phyloP scores from a whole-genome alignment of 2,113 vertebrate species.

The Maylandia zebra region DNA sequence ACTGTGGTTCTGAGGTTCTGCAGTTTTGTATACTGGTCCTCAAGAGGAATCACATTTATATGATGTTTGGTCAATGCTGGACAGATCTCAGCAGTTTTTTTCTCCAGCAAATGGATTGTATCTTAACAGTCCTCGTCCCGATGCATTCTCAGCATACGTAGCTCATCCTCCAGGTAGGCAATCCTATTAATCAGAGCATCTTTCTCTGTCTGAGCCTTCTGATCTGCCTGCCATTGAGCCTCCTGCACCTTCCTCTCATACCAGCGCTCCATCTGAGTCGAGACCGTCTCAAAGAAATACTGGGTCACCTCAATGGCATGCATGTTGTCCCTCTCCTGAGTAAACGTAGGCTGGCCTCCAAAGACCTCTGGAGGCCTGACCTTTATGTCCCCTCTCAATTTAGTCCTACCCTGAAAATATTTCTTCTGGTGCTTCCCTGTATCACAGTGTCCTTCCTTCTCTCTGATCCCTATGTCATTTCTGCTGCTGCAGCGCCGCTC shows the following conservation, averaged over 20 bases:
- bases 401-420: slow-evolving; percentile 68
- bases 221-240: slow-evolving; percentile 80
- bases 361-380: slow-evolving; percentile 35
- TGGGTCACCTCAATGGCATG: slow-evolving; percentile 92
- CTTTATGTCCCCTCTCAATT: slow-evolving; percentile 37
- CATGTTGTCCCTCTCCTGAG: slow-evolving; percentile 69
- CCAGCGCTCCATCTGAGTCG: slow-evolving; percentile 96
- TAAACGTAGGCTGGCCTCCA: background rate
- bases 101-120: background rate
- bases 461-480: slow-evolving; percentile 42
- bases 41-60: background rate
- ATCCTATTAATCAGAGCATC: slow-evolving; percentile 80
- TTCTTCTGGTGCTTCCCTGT: slow-evolving; percentile 78
- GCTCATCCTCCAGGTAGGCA: slow-evolving; percentile 83
- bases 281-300: slow-evolving; percentile 92
- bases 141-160: slow-evolving; percentile 80
- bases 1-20: background rate
- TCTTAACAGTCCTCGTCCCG: slow-evolving; percentile 75
- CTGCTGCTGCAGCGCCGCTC: slow-evolving; percentile 50
- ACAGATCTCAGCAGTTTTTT: background rate
- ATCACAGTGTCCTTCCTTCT: slow-evolving; percentile 55
- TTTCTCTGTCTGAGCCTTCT: slow-evolving; percentile 82
- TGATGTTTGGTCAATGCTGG: background rate
- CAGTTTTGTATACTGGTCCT: background rate
- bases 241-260: slow-evolving; percentile 94